Base-by-base conservation (phyloP, 2,888 invertebrate genomes). In the Molorchus minor region DNA sequence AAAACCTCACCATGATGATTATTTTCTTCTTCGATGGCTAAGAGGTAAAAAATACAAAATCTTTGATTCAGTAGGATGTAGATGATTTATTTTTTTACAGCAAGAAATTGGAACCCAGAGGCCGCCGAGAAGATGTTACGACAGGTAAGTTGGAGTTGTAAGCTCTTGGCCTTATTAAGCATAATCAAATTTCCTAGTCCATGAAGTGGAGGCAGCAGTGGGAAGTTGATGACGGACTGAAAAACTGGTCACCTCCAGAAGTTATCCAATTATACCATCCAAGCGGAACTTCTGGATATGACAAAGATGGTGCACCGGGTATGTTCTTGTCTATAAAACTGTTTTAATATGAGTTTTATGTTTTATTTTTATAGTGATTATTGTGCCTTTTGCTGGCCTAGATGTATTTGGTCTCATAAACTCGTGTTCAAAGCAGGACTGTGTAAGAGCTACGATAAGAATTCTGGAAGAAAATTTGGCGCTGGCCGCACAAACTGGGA, bases 91-190 rank as follows among this genome's bases (percentile, higher is more conserved):
- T 49, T 53, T 64, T 71, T 87, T 86, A 60, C 83, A 94, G 96
- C 96, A 1, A 84, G 96, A 75, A 91, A 90, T 80, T 96, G 93
- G 88, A 89, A 95, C 76, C 76, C 89, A 0, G 88, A 86, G 49
- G 93, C 92, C n/a, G 93, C 96, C 0, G 96, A 96, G 79, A 92
- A 92, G 82, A 96, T 96, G 96, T 82, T 96, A 1, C 83, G 93
- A 82, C 89, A 91, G 75, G 95, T 95, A 83, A 87, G 54, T 12
- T 52, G 46, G 4, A 35, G n/a, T 55, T 36, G n/a, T n/a, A n/a
- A n/a, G n/a, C n/a, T 16, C 19, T 36, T n/a, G n/a, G 12, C 33
- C 4, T 41, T 35, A 12, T n/a, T 8, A 30, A 3, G 41, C 35
- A 20, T 45, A 25, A 51, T 36, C 38, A 33, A 46, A 54, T 45